Evolutionary conservation across 2,888 invertebrate species (phyloP), one percentile per base, ranked within the genome.

Genomic region (Protophormia terraenovae): DNA sequence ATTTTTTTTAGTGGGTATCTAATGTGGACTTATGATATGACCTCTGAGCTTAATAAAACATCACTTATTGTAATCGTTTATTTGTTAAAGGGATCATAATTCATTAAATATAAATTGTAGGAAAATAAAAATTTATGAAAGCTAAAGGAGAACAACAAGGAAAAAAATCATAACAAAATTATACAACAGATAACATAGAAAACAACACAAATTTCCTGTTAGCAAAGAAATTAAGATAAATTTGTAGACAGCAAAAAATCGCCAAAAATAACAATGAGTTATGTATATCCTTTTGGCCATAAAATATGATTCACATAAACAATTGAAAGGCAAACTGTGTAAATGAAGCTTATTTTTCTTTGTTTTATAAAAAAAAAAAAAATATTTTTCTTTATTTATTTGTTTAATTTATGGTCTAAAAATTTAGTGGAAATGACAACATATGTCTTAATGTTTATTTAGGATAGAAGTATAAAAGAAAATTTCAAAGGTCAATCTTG

Each of bases 1-100:
- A 4, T 27, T 4, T 12, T 69, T 24, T 45, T 41, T 58, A 27
- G 38, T 16, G 12, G n/a, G 5, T 58, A 27, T 50, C 24, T 53
- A 6, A 16, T 24, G 19, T 38, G 24, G 41, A 19, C 53, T 29
- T 19, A 32, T 55, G 66, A 47, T 47, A 50, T 76, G 47, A 72
- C 58, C 35, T 77, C 64, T 58, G 14, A 58, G 60, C 50, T 53
- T 35, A 64, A 82, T 69, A 69, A 55, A 76, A 62, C 69, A 62
- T 41, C 47, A 60, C 55, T 80, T 80, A 19, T 73, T 47, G 24
- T 66, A 55, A 50, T 75, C 58, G 69, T 60, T 81, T 81, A 10
- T 75, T 71, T 22, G 32, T 41, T 45, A 76, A 69, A 55, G 29
- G 53, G 32, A 76, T 76, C 67, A 82, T 82, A 76, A 71, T 76